Conservation (phyloP, 1,140 invertebrate species). For the Bemisia tabaci region DNA sequence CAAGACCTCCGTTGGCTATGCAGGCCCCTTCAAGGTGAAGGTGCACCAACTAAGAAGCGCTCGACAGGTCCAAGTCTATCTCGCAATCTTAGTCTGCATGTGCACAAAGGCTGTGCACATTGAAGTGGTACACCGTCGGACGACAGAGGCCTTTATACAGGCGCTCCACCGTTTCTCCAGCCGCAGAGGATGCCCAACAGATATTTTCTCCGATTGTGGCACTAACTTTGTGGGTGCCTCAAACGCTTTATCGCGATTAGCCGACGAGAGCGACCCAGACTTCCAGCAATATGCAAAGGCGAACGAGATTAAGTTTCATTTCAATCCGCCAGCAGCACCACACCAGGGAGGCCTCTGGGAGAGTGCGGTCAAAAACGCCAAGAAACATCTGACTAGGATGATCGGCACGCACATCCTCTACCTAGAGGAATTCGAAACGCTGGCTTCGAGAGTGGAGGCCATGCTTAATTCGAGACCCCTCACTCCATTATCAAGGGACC, state of each 20-base stretch:
- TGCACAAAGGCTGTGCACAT: conserved; percentile 23
- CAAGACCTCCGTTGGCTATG: conserved; percentile 25
- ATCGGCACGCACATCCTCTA: no score
- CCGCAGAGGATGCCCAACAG: conserved; percentile 12
- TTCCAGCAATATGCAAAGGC: no score
- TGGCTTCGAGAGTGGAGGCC: no score
- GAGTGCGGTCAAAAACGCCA: no score
- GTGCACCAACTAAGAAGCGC: conserved; percentile 14
- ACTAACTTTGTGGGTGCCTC: conserved; percentile 17
- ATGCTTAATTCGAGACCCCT: no score
- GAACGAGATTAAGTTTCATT: no score
- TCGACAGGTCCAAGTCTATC: conserved; percentile 9
- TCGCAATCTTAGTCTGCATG: conserved; percentile 24
- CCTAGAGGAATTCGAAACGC: no score
- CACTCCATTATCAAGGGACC: no score
- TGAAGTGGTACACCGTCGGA: conserved; percentile 22
- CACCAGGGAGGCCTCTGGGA: no score
- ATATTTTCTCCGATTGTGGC: conserved; percentile 16
- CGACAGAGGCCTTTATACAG: conserved; percentile 21
- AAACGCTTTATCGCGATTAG: neutral
- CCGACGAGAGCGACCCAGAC: no score
- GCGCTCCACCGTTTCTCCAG: conserved; percentile 22
- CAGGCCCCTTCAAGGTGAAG: conserved; percentile 26
- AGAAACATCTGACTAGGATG: no score
- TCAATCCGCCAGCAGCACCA: no score